Base-by-base conservation (phyloP, 2,797 vertebrate genomes). In the Brotula barbata region DNA sequence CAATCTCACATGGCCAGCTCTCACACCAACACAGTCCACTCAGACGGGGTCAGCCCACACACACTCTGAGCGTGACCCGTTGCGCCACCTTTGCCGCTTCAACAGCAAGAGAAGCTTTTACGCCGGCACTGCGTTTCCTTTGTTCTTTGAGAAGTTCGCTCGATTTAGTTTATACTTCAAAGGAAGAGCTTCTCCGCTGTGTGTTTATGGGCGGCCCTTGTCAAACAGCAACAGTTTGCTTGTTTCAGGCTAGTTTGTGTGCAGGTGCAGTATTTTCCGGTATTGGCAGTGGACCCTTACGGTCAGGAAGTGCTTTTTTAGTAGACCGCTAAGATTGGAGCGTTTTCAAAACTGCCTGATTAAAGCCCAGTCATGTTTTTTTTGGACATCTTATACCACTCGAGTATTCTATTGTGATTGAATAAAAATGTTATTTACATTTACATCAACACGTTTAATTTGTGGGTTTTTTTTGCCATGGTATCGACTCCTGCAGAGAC, bases 111-210 rank as follows among this genome's bases (percentile, higher is more conserved):
- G 76, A 84, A 62, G 48, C 71, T 75, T 84, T 87, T 74, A 68
- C 57, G 73, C 71, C 52, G 76, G 68, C 58, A 71, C 36, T 58
- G 68, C 66, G 57, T 79, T 76, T 68, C 40, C 69, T 64, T 76
- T 83, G 59, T 82, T 82, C 40, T 46, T 56, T 12, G 67, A 70
- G 51, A 71, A 69, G 66, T 69, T 59, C 58, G 59, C 36, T 69
- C 82, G 78, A 87, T 88, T 85, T 82, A 87, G 60, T 80, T 85
- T 50, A 3, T 59, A 64, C 67, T 77, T 83, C 65, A 80, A 77
- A 75, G 70, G 41, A 54, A 57, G 64, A 62, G 49, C 44, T 79
- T 69, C 64, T 46, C 66, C 49, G 6, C 68, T 54, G 41, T 77
- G 71, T 63, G 71, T 77, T 80, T 74, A 68, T 68, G 49, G 68